Evolutionary conservation across 1,140 invertebrate genomes (phyloP), one percentile per base, ranked within the genome.

Genomic region (Cotesia vestalis): DNA sequence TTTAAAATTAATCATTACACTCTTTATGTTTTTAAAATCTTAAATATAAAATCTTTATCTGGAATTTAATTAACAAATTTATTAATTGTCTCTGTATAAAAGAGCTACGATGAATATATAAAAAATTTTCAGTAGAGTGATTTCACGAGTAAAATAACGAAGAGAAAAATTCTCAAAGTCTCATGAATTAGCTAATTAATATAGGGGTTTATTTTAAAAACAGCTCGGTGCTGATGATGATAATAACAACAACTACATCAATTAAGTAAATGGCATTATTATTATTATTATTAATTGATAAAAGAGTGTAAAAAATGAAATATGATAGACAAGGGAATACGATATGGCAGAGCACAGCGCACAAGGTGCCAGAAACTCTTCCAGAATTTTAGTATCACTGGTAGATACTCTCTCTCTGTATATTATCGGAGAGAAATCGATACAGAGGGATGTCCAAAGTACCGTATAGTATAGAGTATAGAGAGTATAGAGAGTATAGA

Each of bases 381-480:
- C 27, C 27, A 67, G 69, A 64, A 20, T 62, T 81, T 76, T 80
- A 78, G 79, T 85, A 83, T 82, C 80, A 80, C 79, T 46, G 11
- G 40, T 9, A 46, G 79, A 84, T 85, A 85, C 81, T 81, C 80
- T 46, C 80, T 46, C 6, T 46, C 40, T 46, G 11, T 46, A 46
- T 46, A 46, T 46, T 75, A 80, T 80, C 78, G 82, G 83, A 72
- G 78, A 83, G 82, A 85, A 85, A 85, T 85, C 84, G 84, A 85
- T 85, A 85, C 80, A 83, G 40, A 46, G 77, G 79, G 80, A 78
- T 73, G 78, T 73, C 70, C 40, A 11, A 46, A 46, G 11, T 46
- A 6, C 40, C 40, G 27, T 27, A 27, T 27, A 17, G 17, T 17
- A 17, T 17, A 17, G 0, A 17, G 17, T 17, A 17, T 17, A 27